Base-by-base conservation (phyloP, 2,888 invertebrate species). In the Xanthostigma xanthostigma region DNA sequence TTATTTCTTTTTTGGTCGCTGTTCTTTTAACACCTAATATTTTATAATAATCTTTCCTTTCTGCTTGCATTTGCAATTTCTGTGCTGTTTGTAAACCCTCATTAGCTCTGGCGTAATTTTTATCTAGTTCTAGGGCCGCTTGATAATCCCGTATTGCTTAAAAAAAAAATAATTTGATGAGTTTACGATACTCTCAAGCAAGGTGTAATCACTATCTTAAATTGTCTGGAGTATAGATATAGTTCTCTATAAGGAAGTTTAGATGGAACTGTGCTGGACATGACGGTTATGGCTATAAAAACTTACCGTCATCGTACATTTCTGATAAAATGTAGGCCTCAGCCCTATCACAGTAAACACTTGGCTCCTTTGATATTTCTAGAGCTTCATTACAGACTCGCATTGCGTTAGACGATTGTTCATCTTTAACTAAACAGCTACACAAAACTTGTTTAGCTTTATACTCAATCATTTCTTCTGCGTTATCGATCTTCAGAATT, bases 1-100 rank as follows among this genome's bases (percentile, higher is more conserved):
- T 73, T 41, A 99, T 91, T 65, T 97, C 93, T 61, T 84, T 84
- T 69, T 98, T 98, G 44, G 73, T 81, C 2, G 98, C 97, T 46
- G 80, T 81, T 62, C 92, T 78, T 62, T 87, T 85, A 1, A 99
- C 95, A 11, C 84, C 88, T 48, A 96, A 72, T 58, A 96, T 96
- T 70, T 97, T 96, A 67, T 98, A 98, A 69, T 98, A 98, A 69
- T 98, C 97, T 55, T 95, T 71, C 60, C 85, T 85, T 62, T 93
- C 89, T 0, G 95, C 78, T 63, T 92, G 88, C 62, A 95, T 95
- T 67, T 93, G 89, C 56, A 94, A 67, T 61, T 91, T 88, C 67
- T 95, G 90, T 3, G 94, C 93, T 57, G 81, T 81, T 51, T 81
- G 77, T 17, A 93, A 64, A 0, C 96, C 96, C 51, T 97, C 93